phyloP scores from a whole-genome alignment of 2,113 vertebrate genomes.

The Isurus oxyrinchus region DNA sequence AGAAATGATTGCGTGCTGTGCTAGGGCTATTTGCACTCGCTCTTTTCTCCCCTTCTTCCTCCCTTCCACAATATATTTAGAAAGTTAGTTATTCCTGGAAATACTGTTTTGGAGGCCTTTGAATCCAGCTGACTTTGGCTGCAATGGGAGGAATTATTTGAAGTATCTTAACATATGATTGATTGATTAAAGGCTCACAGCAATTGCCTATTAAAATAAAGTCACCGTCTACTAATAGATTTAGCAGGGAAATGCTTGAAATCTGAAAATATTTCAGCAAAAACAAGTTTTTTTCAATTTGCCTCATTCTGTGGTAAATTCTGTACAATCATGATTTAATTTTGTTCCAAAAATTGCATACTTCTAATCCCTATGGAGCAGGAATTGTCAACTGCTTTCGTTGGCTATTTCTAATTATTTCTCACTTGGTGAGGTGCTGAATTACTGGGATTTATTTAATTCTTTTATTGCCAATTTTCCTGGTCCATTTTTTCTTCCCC shows the following conservation, averaged over 20 bases:
- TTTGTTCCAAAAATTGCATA: neutral
- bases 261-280: slow-evolving; percentile 7
- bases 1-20: neutral
- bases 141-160: neutral
- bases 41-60: neutral
- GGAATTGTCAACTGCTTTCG: neutral
- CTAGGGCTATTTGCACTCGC: neutral
- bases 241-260: neutral
- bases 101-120: neutral
- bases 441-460: neutral
- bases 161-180: slow-evolving; percentile 18
- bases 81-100: neutral
- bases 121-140: neutral
- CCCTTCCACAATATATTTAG: neutral
- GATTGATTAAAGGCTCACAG: neutral
- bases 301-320: neutral
- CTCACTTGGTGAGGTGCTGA: slow-evolving; percentile 23
- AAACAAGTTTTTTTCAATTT: neutral
- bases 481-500: neutral
- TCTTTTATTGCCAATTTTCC: neutral
- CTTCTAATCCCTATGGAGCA: slow-evolving; percentile 1
- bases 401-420: slow-evolving; percentile 22
- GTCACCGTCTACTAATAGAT: neutral
- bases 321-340: neutral
- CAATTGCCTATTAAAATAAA: neutral